Conservation (phyloP, 2,888 invertebrate genomes). For the Lochmaea capreae region DNA sequence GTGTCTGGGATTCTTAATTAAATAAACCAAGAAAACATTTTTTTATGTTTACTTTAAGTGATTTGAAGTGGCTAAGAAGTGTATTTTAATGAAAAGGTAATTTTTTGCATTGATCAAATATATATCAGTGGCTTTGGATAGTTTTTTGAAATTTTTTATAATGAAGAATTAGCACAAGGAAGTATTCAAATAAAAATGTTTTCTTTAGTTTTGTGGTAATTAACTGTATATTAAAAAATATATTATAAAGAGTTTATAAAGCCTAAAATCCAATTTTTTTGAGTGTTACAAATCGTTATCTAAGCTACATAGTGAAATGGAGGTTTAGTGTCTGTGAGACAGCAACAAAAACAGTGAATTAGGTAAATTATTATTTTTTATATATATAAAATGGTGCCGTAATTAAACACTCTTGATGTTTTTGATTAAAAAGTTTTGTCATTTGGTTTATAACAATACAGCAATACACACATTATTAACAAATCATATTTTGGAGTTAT, state of each 20-base stretch:
- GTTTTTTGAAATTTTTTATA: not conserved
- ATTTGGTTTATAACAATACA: not conserved
- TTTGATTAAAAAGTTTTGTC: no score
- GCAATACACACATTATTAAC: not conserved
- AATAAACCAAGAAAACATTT: slow-evolving; percentile 6
- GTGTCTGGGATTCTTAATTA: not conserved
- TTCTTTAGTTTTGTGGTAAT: not conserved
- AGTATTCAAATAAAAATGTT: not conserved
- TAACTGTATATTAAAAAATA: not conserved
- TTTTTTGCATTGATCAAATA: not conserved
- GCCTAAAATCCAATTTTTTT: not conserved
- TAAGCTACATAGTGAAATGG: not conserved
- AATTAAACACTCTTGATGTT: no score
- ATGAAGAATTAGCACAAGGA: not conserved
- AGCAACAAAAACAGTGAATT: not conserved
- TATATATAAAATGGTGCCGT: no score
- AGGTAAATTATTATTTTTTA: no score
- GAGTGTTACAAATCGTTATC: not conserved
- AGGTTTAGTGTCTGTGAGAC: not conserved
- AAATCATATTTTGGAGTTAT: no score
- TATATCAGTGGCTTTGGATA: not conserved
- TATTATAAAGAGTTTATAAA: not conserved
- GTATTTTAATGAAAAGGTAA: not conserved
- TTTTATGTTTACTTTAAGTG: not conserved
- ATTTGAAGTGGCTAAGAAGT: not conserved